These are phyloP conservation scores for Drosophila paracracens DNA, from an alignment of 2,888 invertebrate genomes.

Conservation along the genomic window DNA sequence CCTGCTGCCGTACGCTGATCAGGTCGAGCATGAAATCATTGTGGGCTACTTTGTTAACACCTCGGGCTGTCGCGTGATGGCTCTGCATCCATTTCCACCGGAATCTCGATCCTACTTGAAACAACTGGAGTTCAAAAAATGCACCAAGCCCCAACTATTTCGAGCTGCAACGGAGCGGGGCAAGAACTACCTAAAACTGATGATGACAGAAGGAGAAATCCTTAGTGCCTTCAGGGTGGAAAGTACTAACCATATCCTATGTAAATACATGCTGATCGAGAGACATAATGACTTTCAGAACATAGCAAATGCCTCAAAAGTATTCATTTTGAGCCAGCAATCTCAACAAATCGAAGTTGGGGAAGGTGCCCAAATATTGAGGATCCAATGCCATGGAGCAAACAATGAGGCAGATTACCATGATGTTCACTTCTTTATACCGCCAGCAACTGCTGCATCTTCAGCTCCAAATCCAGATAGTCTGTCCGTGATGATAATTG, in stretches of 20 bases:
- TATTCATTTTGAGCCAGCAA: background rate
- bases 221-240: slow-evolving; percentile 56
- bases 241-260: background rate
- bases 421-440: slow-evolving; percentile 38
- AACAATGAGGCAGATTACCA: slow-evolving; percentile 6
- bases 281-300: slow-evolving; percentile 5
- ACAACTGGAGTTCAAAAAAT: background rate
- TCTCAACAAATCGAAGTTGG: background rate
- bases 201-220: slow-evolving; percentile 83
- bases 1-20: background rate
- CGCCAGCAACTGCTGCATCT: background rate
- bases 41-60: slow-evolving; percentile 50
- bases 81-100: slow-evolving; percentile 23
- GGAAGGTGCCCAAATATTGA: background rate
- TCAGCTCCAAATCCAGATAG: background rate
- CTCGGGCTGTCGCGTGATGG: slow-evolving; percentile 42
- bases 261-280: background rate
- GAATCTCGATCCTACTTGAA: background rate
- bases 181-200: slow-evolving; percentile 31
- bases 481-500: slow-evolving; percentile 90
- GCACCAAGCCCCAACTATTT: slow-evolving; percentile 24
- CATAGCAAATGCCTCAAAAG: background rate
- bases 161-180: background rate
- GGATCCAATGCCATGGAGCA: slow-evolving; percentile 4
- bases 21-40: background rate